phyloP scores from a whole-genome alignment of 2,888 invertebrate species.

The Oscheius sp. region DNA sequence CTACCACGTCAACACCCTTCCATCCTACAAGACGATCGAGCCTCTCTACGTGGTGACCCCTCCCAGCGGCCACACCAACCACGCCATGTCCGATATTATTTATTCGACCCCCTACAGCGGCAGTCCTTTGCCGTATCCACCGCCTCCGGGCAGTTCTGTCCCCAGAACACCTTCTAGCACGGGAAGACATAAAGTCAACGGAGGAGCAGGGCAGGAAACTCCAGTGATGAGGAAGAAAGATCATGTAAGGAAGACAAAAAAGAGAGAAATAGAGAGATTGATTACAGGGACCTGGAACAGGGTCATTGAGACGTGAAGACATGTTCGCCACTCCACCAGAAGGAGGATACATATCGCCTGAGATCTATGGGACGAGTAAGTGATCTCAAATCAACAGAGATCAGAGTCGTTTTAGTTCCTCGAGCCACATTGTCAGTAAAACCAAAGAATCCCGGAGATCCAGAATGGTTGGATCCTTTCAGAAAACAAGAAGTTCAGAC shows the following conservation, averaged over 20 bases:
- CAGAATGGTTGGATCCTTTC: conserved; percentile 69
- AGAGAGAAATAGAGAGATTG: neutral
- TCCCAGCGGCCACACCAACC: conserved; percentile 43
- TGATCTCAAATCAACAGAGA: neutral
- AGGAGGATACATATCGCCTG: conserved; percentile 26
- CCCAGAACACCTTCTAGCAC: conserved; percentile 52
- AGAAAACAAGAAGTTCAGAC: conserved; percentile 69
- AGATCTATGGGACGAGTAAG: conserved; percentile 53
- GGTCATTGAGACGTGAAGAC: conserved; percentile 29
- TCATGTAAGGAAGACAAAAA: neutral
- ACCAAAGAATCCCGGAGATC: conserved; percentile 47
- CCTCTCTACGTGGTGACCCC: conserved; percentile 72
- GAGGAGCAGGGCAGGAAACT: conserved; percentile 28
- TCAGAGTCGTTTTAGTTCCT: conserved; percentile 46
- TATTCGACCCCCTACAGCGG: conserved; percentile 68
- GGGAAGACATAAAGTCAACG: conserved; percentile 36
- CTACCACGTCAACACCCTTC: conserved; percentile 68
- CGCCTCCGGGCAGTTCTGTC: conserved; percentile 56
- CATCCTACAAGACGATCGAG: conserved; percentile 70
- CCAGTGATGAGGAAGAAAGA: conserved; percentile 16
- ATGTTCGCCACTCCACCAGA: conserved; percentile 29
- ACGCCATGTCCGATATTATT: conserved; percentile 52
- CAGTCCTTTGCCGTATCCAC: conserved; percentile 60
- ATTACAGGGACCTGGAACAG: conserved; percentile 30
- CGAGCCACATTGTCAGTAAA: conserved; percentile 49